phyloP scores from a whole-genome alignment of 1,140 invertebrate genomes.

The Nautilus pompilius region DNA sequence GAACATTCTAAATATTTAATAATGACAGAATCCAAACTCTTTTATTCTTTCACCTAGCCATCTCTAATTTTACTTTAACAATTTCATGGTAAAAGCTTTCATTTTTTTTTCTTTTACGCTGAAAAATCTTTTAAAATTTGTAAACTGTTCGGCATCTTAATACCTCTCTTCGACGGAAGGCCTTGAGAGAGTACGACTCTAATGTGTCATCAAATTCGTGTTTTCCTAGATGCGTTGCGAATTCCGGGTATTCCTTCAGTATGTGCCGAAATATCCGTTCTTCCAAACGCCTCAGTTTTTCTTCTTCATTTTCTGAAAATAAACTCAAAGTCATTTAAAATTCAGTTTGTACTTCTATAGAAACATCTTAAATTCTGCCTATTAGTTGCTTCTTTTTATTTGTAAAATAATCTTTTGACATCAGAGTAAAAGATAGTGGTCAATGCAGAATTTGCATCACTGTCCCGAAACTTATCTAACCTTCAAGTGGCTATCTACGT shows the following conservation, averaged over 20 bases:
- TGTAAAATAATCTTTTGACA: too few species aligned
- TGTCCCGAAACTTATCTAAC: too few species aligned
- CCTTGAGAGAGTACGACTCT: not conserved
- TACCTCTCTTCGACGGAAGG: not conserved
- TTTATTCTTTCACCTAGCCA: not conserved
- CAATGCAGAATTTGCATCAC: too few species aligned
- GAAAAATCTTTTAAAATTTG: not conserved
- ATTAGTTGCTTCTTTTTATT: too few species aligned
- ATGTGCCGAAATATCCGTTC: not conserved
- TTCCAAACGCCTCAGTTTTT: not conserved
- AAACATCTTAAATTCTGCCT: too few species aligned
- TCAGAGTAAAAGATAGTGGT: too few species aligned
- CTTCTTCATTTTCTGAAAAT: too few species aligned
- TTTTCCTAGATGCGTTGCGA: not conserved
- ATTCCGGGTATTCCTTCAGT: not conserved
- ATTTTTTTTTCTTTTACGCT: not conserved
- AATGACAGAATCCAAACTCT: not conserved
- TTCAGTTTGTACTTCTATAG: too few species aligned
- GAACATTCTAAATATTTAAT: not conserved
- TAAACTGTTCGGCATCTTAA: not conserved
- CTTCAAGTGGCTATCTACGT: too few species aligned
- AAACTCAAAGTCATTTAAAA: too few species aligned
- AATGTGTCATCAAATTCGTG: not conserved
- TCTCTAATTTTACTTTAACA: not conserved
- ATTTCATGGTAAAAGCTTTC: not conserved